Evolutionary conservation across 2,113 vertebrate species (phyloP), one percentile per base, ranked within the genome.

Genomic region (Tringa solitaria): DNA sequence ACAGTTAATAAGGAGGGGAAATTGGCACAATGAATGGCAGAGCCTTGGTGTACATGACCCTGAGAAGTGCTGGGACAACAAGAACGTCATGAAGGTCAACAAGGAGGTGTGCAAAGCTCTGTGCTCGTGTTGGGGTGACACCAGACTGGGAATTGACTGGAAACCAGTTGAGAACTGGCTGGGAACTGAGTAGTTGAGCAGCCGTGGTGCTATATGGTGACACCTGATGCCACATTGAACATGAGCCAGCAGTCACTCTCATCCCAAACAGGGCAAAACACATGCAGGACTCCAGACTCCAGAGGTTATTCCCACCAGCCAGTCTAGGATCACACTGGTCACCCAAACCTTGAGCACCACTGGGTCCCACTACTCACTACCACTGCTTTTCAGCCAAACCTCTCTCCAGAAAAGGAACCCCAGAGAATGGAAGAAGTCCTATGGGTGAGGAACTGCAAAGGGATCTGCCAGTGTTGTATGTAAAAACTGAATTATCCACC

Each of bases 311-410:
- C 39, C 39, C 53, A 41, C 10, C 45, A 35, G 13, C 14, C 11
- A 30, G 8, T 30, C 24, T 26, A 32, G 16, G 39, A 60, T 32
- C 1, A 0, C 45, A 51, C 6, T 4, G 1, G 24, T 77, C 64
- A 77, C 56, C 30, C 30, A 48, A 39, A 48, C 10, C 56, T 63
- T 30, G 61, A 70, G 9, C 32, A 64, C 32, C 21, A 19, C 14
- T 43, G 28, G 6, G 9, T 70, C 26, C 30, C 26, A 48, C 64
- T 24, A 41, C 5, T 41, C 63, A 15, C 20, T 54, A 41, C 2
- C 1, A 0, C 7, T 37, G 26, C 9, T 76, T 63, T 75, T 50
- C 46, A 69, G 35, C 14, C 56, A 43, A 41, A 37, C 10, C 48
- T 46, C 10, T 61, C 30, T 54, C 76, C 48, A 30, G 35, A 33